Base-by-base conservation (phyloP, 2,888 invertebrate species). In the Sepioteuthis lessoniana region DNA sequence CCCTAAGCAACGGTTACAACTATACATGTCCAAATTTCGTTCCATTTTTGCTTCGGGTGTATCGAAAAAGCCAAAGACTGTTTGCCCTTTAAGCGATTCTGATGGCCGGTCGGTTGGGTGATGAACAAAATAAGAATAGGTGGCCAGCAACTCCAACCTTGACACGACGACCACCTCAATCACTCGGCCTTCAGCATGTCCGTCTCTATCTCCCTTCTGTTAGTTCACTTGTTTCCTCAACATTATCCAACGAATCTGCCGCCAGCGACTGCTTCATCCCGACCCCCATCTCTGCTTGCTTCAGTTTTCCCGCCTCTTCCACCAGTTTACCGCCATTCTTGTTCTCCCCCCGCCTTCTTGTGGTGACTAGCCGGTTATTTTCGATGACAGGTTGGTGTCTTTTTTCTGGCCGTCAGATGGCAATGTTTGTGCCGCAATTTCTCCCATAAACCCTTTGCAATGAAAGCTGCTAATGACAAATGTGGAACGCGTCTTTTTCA, bases 131-230 rank as follows among this genome's bases (percentile, higher is more conserved):
- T 28, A 31, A 60, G 31, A 60, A 76, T 76, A 31, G 76, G 76
- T 76, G 76, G 16, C 76, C 76, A 10, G 31, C n/a, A 91, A 35
- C 46, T 91, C 38, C 91, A 91, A 91, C 91, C 38, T 91, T 38
- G 91, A 91, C 91, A 42, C 91, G 8, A 31, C 91, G 42, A 42
- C 19, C 91, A 42, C 91, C 91, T 91, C 91, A 38, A 42, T 46
- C 91, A 42, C 91, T 46, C 31, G 42, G 91, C 31, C 91, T 38
- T 91, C 91, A 91, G 38, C 91, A 38, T 91, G 91, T 46, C 91
- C 91, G 91, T 76, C 76, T n/a, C n/a, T 76, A 76, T 76, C 76
- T n/a, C 76, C 76, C 76, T n/a, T 76, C 76, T 76, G 76, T 76
- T 76, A 76, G n/a, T 76, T 76, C 76, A n/a, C 76, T 76, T 76